A percentile compares a stretch with the other conserved stretches of the same genome.
Evolutionary conservation across 64 coral and sea anemone genomes (phyloP).

Genomic region (Pocillopora verrucosa): DNA sequence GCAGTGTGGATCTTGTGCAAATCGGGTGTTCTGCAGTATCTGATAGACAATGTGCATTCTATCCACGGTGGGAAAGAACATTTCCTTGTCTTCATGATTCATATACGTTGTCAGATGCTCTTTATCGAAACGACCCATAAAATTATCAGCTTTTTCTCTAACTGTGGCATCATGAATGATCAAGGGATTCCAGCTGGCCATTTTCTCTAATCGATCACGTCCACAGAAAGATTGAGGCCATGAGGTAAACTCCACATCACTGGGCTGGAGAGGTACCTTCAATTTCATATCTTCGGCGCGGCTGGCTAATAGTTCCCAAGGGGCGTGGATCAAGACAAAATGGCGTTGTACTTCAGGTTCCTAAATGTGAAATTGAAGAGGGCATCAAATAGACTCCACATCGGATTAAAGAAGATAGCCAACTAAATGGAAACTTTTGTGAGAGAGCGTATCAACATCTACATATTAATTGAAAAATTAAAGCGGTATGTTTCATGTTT

Average conservation of each 20-base stretch:
- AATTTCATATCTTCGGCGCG: slow-evolving; percentile 69
- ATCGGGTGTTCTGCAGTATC: slow-evolving; percentile 56
- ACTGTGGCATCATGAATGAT: slow-evolving; percentile 10
- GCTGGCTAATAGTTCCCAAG: slow-evolving; percentile 54
- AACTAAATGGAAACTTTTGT: too few relatives aligned
- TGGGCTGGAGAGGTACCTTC: slow-evolving; percentile 57
- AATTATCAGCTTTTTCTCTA: slow-evolving; percentile 40
- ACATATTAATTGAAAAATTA: too few relatives aligned
- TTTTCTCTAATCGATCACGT: slow-evolving; percentile 6
- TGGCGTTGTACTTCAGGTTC: slow-evolving; percentile 18
- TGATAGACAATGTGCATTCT: slow-evolving; percentile 60
- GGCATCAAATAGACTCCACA: neutral
- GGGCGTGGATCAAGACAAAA: slow-evolving; percentile 62
- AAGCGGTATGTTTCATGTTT: too few relatives aligned
- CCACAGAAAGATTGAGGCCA: slow-evolving; percentile 14
- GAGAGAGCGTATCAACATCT: too few relatives aligned
- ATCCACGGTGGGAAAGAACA: slow-evolving; percentile 54
- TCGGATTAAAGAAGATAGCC: neutral
- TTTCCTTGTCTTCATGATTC: slow-evolving; percentile 56
- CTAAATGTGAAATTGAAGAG: neutral
- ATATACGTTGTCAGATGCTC: slow-evolving; percentile 17
- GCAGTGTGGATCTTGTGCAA: slow-evolving; percentile 38
- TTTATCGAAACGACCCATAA: slow-evolving; percentile 59
- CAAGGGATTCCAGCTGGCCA: slow-evolving; percentile 12
- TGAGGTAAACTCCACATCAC: slow-evolving; percentile 25